Evolutionary conservation across 92 coral and sea anemone genomes (phyloP).

Genomic region (Phenganax marumi): DNA sequence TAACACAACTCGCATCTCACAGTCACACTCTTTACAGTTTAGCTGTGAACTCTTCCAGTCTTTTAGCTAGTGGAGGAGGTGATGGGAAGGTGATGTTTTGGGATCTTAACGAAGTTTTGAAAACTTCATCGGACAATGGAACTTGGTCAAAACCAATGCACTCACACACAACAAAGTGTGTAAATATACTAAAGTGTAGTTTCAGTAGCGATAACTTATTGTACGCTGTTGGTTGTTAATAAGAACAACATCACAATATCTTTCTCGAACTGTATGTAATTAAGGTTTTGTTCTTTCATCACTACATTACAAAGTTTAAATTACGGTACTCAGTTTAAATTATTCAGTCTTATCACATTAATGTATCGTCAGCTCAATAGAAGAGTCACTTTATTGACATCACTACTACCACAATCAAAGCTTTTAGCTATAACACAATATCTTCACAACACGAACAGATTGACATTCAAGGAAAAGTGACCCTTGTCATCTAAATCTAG

Average conservation of each 20-base stretch:
- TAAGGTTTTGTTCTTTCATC: not conserved
- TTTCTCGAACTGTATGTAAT: not conserved
- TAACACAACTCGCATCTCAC: conserved; percentile 90
- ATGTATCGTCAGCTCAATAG: no score
- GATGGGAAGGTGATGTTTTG: conserved; percentile 75
- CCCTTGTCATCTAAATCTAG: no score
- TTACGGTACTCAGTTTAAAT: not conserved
- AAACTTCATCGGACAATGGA: conserved; percentile 41
- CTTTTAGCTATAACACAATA: conserved; percentile 1
- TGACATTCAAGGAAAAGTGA: no score
- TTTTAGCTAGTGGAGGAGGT: conserved; percentile 79
- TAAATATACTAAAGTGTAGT: conserved; percentile 15
- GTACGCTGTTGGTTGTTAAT: conserved; percentile 21
- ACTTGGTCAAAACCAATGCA: conserved; percentile 38
- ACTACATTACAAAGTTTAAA: not conserved
- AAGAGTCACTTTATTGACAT: no score
- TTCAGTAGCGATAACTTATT: conserved; percentile 21
- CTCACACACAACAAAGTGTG: conserved; percentile 23
- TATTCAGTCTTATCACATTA: no score
- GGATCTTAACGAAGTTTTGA: conserved; percentile 83
- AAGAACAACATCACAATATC: not conserved
- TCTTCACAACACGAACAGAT: no score
- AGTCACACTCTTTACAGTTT: conserved; percentile 82
- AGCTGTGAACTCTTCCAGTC: conserved; percentile 75
- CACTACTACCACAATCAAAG: not conserved